These are phyloP conservation scores for Margaritifera margaritifera DNA, from an alignment of 2,888 invertebrate genomes.

Conservation along the genomic window DNA sequence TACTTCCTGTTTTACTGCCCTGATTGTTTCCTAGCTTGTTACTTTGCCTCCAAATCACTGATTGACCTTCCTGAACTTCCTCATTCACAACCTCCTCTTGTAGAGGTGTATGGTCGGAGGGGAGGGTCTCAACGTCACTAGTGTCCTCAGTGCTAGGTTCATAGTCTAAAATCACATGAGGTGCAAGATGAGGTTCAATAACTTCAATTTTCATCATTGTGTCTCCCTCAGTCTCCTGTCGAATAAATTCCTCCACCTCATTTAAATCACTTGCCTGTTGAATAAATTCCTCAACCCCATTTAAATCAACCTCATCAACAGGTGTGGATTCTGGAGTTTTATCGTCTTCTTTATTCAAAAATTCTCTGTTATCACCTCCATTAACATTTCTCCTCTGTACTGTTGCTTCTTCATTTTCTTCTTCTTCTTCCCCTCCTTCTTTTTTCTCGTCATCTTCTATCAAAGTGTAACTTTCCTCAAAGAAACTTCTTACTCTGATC, in stretches of 20 bases:
- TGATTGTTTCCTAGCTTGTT: neutral
- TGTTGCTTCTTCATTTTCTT: slow-evolving; percentile 12
- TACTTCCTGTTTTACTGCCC: neutral
- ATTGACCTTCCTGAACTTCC: slow-evolving; percentile 10
- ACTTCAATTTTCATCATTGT: slow-evolving; percentile 13
- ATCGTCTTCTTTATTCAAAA: neutral
- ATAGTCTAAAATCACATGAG: slow-evolving; percentile 34
- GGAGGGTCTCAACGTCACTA: slow-evolving; percentile 16
- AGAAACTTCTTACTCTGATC: neutral
- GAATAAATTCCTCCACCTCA: neutral
- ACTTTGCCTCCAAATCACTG: neutral
- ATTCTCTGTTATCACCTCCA: neutral
- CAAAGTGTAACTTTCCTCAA: neutral
- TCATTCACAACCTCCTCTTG: slow-evolving; percentile 23
- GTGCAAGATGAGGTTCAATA: slow-evolving; percentile 26
- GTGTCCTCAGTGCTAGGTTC: slow-evolving; percentile 39
- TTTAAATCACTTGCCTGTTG: slow-evolving; percentile 12
- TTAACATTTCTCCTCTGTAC: slow-evolving; percentile 20
- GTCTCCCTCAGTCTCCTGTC: slow-evolving; percentile 1
- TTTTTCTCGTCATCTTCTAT: slow-evolving; percentile 12
- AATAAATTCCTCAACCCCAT: slow-evolving; percentile 7
- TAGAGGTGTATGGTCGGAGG: slow-evolving; percentile 26
- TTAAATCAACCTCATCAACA: too few relatives aligned
- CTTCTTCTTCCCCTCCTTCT: slow-evolving; percentile 27
- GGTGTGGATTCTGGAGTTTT: too few relatives aligned